Base-by-base conservation (phyloP, 2,797 vertebrate genomes). In the Fundulus diaphanus region DNA sequence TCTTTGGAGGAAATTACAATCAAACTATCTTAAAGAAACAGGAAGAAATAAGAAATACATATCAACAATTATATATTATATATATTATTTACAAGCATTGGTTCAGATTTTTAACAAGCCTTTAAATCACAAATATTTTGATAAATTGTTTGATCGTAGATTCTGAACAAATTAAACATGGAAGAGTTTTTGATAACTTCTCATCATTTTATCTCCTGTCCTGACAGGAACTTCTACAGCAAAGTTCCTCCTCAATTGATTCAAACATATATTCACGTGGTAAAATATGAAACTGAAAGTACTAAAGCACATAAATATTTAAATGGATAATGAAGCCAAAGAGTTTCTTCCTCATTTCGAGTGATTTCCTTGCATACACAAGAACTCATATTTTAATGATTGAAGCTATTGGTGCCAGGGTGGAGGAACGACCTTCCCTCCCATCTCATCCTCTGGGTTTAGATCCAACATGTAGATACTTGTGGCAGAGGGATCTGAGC, bases 381-480 rank as follows among this genome's bases (percentile, higher is more conserved):
- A 20, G 1, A 33, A 33, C 33, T 61, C 1, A 61, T 61, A 3
- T 46, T 29, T 68, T 46, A 67, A 49, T 22, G 18, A 13, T n/a
- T 20, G 16, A 22, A 35, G 18, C 18, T 2, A 1, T 51, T 31
- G 16, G 69, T 73, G 74, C 80, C 74, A 72, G 7, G 16, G 66
- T 42, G 37, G 20, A 76, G 46, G 46, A 77, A 85, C 83, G 73
- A 67, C 18, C 40, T 49, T 5, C 0, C 31, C 52, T 49, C 35
- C 56, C 24, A 40, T 37, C 5, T 0, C 35, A 56, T 44, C 46
- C 31, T 1, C 24, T 52, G 37, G 12, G 0, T 40, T 35, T 5
- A 61, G 12, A 70, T 7, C 1, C 1, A 88, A 22, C 81, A 1
- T 80, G 84, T 81, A 37, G 29, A 9, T 42, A 51, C 27, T 40